Evolutionary conservation across 1,140 invertebrate species (phyloP), one percentile per base, ranked within the genome.

Genomic region (Dendroctonus ponderosae): DNA sequence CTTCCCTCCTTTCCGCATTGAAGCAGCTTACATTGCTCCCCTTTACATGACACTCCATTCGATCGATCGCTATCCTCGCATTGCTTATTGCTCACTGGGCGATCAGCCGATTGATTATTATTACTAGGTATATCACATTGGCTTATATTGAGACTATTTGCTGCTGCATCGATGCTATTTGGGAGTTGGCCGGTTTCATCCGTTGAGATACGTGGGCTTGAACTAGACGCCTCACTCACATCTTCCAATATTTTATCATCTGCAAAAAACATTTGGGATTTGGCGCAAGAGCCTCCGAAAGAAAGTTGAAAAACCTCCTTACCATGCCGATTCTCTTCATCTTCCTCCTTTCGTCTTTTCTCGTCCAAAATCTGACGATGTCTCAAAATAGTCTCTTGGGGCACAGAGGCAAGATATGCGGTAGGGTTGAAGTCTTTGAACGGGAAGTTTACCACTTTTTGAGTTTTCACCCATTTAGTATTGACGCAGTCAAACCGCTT

Each of bases 401-500:
- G 90, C 14, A 91, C 87, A 1, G 88, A 85, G 1, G 90, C 90
- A 14, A 93, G 78, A 80, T 90, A 93, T 2, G 85, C 84, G 0
- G 89, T 90, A 0, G 91, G 91, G 78, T 94, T 91, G 77, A 95
- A 94, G 74, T 92, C 82, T 64, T 87, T 83, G 66, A 90, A 87
- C 0, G 92, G 92, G 76, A 95, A 95, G 74, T 92, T 89, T 0
- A 96, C 93, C 49, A 92, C 91, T 78, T 94, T 95, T 75, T 93
- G 91, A 0, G 92, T 94, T 77, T 96, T 96, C n/a, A 95, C 89
- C 92, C 92, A 95, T 75, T 91, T 89, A 73, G 86, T 89, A 77
- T 92, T 91, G 6, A 93, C 85, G 74, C 87, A 92, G 79, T 95
- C 93, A 79, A 96, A 96, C 39, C 93, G 84, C 76, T 96, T 96